A percentile compares a stretch with the other conserved stretches of the same genome.
phyloP scores from a whole-genome alignment of 1,140 invertebrate species.

The Homarus americanus region DNA sequence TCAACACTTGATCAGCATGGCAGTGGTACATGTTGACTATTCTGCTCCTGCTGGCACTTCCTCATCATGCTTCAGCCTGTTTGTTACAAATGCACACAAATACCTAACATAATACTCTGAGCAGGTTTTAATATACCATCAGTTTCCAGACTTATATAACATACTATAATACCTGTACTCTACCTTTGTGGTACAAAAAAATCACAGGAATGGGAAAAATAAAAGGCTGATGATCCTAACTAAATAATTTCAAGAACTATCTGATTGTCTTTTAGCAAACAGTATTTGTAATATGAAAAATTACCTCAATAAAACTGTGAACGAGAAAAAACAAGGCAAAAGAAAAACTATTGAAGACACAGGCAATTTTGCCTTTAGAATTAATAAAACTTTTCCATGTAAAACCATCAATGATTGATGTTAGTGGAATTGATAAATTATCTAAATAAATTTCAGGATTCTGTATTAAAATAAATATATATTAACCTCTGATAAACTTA shows the following conservation, averaged over 20 bases:
- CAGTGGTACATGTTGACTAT: neutral
- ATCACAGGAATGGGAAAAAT: too few species aligned
- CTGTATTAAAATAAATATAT: slow-evolving; percentile 20
- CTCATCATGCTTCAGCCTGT: neutral
- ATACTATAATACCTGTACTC: neutral
- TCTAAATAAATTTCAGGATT: slow-evolving; percentile 14
- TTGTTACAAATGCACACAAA: neutral
- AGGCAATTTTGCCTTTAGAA: neutral
- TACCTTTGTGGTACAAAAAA: too few species aligned
- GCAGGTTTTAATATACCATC: neutral
- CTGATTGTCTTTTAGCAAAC: too few species aligned
- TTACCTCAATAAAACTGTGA: too few species aligned
- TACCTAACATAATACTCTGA: neutral
- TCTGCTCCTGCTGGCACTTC: neutral
- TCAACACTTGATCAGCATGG: neutral
- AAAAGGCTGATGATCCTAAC: too few species aligned
- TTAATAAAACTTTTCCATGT: neutral
- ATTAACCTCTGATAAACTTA: neutral
- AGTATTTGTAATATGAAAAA: too few species aligned
- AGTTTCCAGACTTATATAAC: neutral
- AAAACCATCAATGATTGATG: neutral
- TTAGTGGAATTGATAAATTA: neutral
- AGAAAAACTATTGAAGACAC: neutral
- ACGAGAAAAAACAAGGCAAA: neutral
- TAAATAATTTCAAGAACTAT: too few species aligned